Base-by-base conservation (phyloP, 2,888 invertebrate species). In the Ceramica pisi region DNA sequence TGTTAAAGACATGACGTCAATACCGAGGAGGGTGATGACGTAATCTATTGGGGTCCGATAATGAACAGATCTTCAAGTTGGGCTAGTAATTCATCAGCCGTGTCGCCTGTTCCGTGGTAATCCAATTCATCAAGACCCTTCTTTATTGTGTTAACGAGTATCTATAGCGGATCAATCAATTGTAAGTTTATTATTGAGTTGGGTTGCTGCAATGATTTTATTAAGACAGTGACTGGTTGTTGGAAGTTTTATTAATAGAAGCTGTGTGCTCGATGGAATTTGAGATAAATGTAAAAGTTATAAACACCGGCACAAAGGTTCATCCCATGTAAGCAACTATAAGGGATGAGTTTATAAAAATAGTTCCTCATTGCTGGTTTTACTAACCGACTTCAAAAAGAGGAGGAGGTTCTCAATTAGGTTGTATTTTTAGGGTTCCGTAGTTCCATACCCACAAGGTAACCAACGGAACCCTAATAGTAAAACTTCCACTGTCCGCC, bases 1-100 rank as follows among this genome's bases (percentile, higher is more conserved):
- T 55, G 21, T 31, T 16, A 53, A 41, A 63, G 61, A 63, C 46
- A 71, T 59, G 53, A 69, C 68, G 53, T 73, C 77, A 72, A 68
- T 81, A 75, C 61, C 67, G 59, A 75, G 64, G 66, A 68, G 71
- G 74, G 70, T 71, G 79, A 60, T 59, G 73, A 81, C 66, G 63
- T 75, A 80, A 86, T 82, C 71, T 75, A 80, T 79, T 63, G 81
- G 72, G 69, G 48, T 41, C 70, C 60, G 67, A 69, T 82, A 82
- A 86, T 84, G 74, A 81, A 84, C 80, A 71, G 78, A 68, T 69
- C 67, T 81, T 69, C 71, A 81, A 87, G 79, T 85, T 74, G 74
- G 65, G 65, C 53, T 50, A 60, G 74, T 71, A 78, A 86, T 86
- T 85, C 72, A 81, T 85, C 82, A 86, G 72, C 62, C 67, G 51